phyloP scores from a whole-genome alignment of 2,888 invertebrate species.

The Catocala fraxini region DNA sequence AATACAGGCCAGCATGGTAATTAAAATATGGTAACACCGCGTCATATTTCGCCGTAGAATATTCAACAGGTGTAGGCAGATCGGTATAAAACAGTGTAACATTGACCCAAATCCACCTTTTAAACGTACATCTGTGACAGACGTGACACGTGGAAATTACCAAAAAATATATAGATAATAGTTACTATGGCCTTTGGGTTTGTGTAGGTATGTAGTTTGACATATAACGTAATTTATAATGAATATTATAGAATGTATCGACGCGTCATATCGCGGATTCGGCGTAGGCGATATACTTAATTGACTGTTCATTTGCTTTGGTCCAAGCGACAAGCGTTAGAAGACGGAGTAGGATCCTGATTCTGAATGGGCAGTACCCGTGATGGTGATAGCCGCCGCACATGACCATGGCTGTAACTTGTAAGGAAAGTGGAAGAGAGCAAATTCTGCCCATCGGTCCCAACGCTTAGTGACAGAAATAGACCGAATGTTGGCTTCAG shows the following conservation, averaged over 20 bases:
- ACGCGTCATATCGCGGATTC: conserved; percentile 54
- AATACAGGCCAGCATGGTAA: conserved; percentile 1
- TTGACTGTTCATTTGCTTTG: conserved; percentile 54
- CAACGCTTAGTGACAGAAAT: no score
- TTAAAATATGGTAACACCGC: conserved; percentile 6
- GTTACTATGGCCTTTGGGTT: conserved; percentile 48
- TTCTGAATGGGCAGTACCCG: background rate
- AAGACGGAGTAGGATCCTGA: background rate
- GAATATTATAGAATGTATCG: conserved; percentile 61
- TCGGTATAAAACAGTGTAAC: conserved; percentile 19
- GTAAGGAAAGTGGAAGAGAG: no score
- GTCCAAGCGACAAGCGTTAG: conserved; percentile 33
- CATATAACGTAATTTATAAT: conserved; percentile 67
- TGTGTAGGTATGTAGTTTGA: conserved; percentile 64
- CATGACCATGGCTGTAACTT: no score
- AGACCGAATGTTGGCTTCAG: no score
- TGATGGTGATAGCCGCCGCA: no score
- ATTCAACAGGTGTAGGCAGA: conserved; percentile 52
- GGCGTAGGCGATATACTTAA: conserved; percentile 66
- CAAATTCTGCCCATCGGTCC: no score
- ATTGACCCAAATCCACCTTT: conserved; percentile 44
- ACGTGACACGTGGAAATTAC: conserved; percentile 35
- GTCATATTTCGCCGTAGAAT: conserved; percentile 8
- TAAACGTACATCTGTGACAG: conserved; percentile 13
- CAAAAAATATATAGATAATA: conserved; percentile 22